Conservation (phyloP, 2,888 invertebrate species). For the Drosophila quinaria region DNA sequence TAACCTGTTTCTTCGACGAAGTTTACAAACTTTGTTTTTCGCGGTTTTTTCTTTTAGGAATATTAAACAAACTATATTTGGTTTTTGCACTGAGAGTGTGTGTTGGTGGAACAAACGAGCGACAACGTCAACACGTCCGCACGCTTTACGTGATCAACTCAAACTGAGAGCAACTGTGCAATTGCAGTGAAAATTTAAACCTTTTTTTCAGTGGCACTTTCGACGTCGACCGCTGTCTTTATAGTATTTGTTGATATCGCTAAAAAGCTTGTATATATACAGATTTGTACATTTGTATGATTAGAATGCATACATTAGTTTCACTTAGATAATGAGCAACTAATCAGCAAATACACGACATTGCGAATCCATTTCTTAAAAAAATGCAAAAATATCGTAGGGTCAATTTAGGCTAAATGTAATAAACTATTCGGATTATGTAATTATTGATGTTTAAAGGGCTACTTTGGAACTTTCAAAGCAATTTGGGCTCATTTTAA, state of each 20-base stretch:
- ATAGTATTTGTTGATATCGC: constrained; percentile 15
- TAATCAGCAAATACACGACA: constrained; percentile 10
- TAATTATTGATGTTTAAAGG: not conserved
- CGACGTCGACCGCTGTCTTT: constrained; percentile 31
- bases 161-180: constrained; percentile 66
- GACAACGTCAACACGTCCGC: constrained; percentile 53
- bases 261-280: not conserved
- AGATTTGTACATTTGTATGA: not conserved
- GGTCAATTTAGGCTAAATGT: not conserved
- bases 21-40: constrained; percentile 40
- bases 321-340: constrained; percentile 8
- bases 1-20: constrained; percentile 52
- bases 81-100: constrained; percentile 7
- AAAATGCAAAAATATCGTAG: not conserved
- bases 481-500: not conserved
- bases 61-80: constrained; percentile 18
- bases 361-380: not conserved
- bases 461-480: not conserved
- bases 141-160: constrained; percentile 67
- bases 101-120: constrained; percentile 16
- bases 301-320: constrained; percentile 14
- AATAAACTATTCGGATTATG: constrained; percentile 11
- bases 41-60: constrained; percentile 32
- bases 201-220: constrained; percentile 38
- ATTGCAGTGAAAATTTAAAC: constrained; percentile 68